Percentiles rank a stretch among this genome's conserved stretches.
phyloP scores from a whole-genome alignment of 1,140 invertebrate genomes.

The Tetramorium parvispinum region DNA sequence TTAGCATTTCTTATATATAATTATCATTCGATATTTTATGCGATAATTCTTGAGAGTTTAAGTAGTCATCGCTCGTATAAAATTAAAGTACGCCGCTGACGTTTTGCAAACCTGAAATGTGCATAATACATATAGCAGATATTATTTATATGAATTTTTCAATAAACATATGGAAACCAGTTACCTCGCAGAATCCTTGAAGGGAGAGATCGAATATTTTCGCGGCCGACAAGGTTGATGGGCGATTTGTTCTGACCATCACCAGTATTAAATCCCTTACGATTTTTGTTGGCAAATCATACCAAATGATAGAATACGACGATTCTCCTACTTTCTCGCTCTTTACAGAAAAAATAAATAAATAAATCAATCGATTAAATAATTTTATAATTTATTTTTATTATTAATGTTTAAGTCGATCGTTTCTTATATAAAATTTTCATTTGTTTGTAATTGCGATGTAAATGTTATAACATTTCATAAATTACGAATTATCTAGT shows the following conservation, averaged over 20 bases:
- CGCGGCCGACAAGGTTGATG: constrained; percentile 73
- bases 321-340: constrained; percentile 72
- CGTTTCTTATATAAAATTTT: not conserved
- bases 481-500: not conserved
- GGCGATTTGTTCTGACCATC: constrained; percentile 72
- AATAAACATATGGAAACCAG: not conserved
- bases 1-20: constrained; percentile 4
- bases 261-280: constrained; percentile 69
- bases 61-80: constrained; percentile 72
- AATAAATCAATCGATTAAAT: not conserved
- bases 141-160: not conserved
- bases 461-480: not conserved
- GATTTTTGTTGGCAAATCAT: constrained; percentile 72
- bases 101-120: constrained; percentile 77
- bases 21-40: not conserved
- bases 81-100: constrained; percentile 79
- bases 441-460: not conserved
- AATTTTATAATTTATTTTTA: not conserved
- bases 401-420: not conserved
- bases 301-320: constrained; percentile 75
- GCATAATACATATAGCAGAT: not conserved
- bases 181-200: constrained; percentile 76
- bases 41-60: not conserved
- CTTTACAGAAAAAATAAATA: constrained; percentile 42
- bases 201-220: constrained; percentile 78